Conservation (phyloP, 2,888 invertebrate genomes). For the Nowickia ferox region DNA sequence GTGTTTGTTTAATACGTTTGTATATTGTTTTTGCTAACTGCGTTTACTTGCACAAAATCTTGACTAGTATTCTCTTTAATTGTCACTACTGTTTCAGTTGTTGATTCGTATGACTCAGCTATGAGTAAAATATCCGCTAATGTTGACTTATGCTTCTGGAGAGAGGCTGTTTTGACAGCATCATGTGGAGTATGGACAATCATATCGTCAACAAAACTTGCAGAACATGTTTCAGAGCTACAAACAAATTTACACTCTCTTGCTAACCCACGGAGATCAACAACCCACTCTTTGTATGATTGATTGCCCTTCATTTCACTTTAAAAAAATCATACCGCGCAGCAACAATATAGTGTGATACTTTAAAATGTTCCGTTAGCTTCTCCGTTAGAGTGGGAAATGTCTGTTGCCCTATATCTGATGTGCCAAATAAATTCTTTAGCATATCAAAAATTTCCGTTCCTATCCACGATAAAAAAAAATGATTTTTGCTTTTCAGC, state of each 20-base stretch:
- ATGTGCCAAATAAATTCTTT: constrained; percentile 29
- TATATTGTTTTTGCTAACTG: constrained; percentile 7
- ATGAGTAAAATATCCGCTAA: constrained; percentile 44
- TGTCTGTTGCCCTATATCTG: too few relatives aligned
- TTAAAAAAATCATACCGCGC: too few relatives aligned
- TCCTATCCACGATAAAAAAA: background rate
- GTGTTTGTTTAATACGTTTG: background rate
- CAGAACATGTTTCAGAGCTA: too few relatives aligned
- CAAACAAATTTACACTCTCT: too few relatives aligned
- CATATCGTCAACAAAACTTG: too few relatives aligned
- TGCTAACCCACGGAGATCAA: too few relatives aligned
- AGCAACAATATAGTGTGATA: too few relatives aligned
- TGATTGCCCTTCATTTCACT: too few relatives aligned
- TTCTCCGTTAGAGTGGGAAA: too few relatives aligned
- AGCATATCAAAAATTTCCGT: background rate
- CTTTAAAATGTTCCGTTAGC: too few relatives aligned
- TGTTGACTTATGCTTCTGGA: constrained; percentile 33
- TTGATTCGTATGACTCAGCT: constrained; percentile 34
- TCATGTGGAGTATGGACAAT: too few relatives aligned
- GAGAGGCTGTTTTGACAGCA: constrained; percentile 33
- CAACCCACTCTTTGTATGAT: too few relatives aligned
- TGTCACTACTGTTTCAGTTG: constrained; percentile 47
- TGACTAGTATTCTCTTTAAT: constrained; percentile 33
- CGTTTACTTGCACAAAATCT: constrained; percentile 45
- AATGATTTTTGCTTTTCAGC: constrained; percentile 35